Evolutionary conservation across 2,113 vertebrate species (phyloP).

Genomic region (Gallinago paraguaiae): DNA sequence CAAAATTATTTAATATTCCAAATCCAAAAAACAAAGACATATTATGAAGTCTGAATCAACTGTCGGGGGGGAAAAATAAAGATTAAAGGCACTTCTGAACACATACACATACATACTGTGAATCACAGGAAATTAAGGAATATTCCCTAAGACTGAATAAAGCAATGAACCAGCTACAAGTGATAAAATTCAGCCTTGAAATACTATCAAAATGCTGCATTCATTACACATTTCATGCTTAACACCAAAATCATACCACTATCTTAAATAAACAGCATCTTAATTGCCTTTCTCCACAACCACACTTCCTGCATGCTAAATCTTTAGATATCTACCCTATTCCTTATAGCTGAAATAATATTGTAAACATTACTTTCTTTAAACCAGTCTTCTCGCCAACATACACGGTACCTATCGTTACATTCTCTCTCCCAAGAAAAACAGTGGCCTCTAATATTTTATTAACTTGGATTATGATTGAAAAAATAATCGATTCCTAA

Average conservation of each 20-base stretch:
- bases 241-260: neutral
- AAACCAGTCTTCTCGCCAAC: neutral
- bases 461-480: neutral
- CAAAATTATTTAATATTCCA: neutral
- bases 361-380: neutral
- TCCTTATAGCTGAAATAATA: neutral
- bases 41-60: neutral
- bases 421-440: neutral
- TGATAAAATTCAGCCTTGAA: neutral
- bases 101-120: neutral
- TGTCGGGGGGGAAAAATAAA: neutral
- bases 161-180: neutral
- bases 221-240: neutral
- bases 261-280: neutral
- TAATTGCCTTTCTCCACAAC: neutral
- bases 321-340: neutral
- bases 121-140: neutral
- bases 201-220: neutral
- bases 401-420: neutral
- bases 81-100: neutral
- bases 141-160: neutral
- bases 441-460: neutral
- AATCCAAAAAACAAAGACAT: neutral
- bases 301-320: neutral
- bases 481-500: neutral